Conservation (phyloP, 2,888 invertebrate species). For the Thelaira solivaga region DNA sequence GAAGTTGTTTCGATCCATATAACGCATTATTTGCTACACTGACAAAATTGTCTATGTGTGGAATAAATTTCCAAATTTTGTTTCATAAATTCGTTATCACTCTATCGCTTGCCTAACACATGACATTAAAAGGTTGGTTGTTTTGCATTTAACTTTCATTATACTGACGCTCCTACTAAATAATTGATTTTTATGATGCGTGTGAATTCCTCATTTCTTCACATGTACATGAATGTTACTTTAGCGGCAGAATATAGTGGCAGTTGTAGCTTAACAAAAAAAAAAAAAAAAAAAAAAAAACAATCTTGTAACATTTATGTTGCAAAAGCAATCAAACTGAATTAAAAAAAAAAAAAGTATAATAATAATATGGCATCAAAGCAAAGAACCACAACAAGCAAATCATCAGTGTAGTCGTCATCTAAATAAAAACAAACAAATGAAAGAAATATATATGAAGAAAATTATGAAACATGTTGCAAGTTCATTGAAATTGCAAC, state of each 20-base stretch:
- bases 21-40: no score
- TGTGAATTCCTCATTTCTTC: slow-evolving; percentile 58
- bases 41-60: no score
- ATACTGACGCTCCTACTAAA: slow-evolving; percentile 56
- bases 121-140: slow-evolving; percentile 14
- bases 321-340: not conserved
- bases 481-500: slow-evolving; percentile 55
- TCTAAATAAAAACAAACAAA: slow-evolving; percentile 21
- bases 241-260: not conserved
- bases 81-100: not conserved
- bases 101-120: slow-evolving; percentile 11
- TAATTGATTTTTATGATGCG: slow-evolving; percentile 61
- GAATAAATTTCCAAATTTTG: not conserved
- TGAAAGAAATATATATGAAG: not conserved
- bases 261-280: not conserved
- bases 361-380: not conserved
- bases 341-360: not conserved
- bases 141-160: slow-evolving; percentile 56
- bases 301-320: slow-evolving; percentile 15
- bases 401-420: slow-evolving; percentile 29
- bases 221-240: not conserved
- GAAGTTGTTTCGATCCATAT: no score
- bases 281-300: not conserved
- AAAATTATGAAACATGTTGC: slow-evolving; percentile 34
- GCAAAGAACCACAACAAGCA: slow-evolving; percentile 17